phyloP scores from a whole-genome alignment of 2,797 vertebrate species.

The Malacoctenus gilli region DNA sequence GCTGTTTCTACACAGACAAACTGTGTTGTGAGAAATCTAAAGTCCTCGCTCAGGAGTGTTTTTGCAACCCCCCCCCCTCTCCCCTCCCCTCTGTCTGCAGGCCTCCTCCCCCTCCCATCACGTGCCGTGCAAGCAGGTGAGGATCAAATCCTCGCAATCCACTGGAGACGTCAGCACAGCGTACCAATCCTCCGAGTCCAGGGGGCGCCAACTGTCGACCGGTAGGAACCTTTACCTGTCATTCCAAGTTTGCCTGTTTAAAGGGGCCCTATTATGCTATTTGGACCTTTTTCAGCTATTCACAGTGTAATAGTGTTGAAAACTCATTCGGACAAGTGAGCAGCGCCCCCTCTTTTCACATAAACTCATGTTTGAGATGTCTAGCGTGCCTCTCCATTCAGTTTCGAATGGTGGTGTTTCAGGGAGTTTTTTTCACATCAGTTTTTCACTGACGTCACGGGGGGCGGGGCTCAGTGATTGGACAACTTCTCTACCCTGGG shows the following conservation, averaged over 20 bases:
- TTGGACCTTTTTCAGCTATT: no score
- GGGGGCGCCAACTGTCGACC: conserved; percentile 92
- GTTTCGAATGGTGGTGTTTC: no score
- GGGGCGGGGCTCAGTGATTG: no score
- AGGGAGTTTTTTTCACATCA: no score
- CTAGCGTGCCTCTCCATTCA: no score
- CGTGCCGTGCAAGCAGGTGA: conserved; percentile 88
- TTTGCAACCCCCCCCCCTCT: conserved; percentile 7
- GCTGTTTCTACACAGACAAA: conserved; percentile 43
- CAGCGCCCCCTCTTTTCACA: no score
- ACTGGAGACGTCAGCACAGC: conserved; percentile 88
- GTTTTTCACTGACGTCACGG: no score
- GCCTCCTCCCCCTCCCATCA: conserved; percentile 84
- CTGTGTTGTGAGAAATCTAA: conserved; percentile 50
- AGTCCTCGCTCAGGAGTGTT: conserved; percentile 41
- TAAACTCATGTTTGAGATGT: no score
- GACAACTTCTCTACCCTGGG: no score
- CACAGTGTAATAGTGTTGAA: no score
- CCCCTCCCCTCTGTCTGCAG: conserved; percentile 58
- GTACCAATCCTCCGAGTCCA: conserved; percentile 89
- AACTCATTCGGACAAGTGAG: no score
- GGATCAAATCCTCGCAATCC: conserved; percentile 95
- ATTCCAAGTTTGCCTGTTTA: no score
- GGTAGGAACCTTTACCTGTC: conserved; percentile 77
- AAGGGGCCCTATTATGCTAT: background rate